These are phyloP conservation scores for Oenanthe oenanthe DNA, from an alignment of 2,113 vertebrate genomes.

Conservation along the genomic window DNA sequence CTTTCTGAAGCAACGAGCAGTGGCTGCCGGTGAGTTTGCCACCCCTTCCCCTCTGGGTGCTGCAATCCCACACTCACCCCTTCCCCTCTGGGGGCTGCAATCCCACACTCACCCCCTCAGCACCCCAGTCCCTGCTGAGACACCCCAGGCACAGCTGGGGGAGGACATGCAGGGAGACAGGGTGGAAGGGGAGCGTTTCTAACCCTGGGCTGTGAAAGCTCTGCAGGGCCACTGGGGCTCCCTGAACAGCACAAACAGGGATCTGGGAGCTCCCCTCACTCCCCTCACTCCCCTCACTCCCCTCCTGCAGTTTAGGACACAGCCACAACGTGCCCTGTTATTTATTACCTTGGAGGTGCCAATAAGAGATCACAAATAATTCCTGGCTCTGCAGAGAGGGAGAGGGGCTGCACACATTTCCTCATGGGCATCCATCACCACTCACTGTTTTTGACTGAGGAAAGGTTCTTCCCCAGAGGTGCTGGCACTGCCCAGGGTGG, in stretches of 20 bases:
- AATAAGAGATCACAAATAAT: not conserved
- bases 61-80: accelerated
- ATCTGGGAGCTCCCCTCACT: not conserved
- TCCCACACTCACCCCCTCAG: not conserved
- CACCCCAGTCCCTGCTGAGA: not conserved
- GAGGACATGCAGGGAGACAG: not conserved
- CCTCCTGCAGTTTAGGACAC: too few species aligned
- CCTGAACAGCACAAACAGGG: not conserved
- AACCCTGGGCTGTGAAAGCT: too few species aligned
- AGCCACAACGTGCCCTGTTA: accelerated
- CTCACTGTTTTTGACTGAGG: not conserved
- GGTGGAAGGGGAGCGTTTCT: accelerated
- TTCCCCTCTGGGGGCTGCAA: not conserved
- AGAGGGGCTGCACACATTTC: not conserved
- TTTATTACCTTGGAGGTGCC: not conserved
- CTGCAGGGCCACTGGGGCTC: accelerated
- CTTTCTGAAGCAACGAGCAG: slow-evolving; percentile 42
- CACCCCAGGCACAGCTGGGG: not conserved
- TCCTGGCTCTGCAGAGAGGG: not conserved
- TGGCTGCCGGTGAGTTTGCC: not conserved
- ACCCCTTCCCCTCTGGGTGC: not conserved
- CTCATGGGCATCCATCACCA: accelerated
- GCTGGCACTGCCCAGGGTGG: not conserved
- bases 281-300: too few species aligned
- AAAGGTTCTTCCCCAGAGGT: not conserved